Percentiles rank a stretch among this genome's conserved stretches.
Conservation (phyloP, 1,140 invertebrate species). For the Lordiphosa clarofinis region DNA sequence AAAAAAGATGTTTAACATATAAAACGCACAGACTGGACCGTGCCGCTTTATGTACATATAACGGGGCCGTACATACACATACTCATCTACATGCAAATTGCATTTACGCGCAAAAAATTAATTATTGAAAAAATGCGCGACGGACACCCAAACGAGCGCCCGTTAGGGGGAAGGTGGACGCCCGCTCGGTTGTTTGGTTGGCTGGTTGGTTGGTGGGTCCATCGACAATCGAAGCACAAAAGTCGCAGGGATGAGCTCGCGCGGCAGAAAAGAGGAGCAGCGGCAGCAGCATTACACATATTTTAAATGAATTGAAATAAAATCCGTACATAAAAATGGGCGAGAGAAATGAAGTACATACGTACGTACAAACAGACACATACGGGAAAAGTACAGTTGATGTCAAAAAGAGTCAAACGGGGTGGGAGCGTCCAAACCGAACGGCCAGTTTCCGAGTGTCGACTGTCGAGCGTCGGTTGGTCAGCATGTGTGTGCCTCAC, state of each 20-base stretch:
- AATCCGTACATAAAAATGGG: conserved; percentile 73
- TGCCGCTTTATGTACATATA: conserved; percentile 23
- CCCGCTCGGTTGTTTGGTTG: conserved; percentile 6
- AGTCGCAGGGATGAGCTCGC: conserved; percentile 54
- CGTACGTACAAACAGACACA: conserved; percentile 1
- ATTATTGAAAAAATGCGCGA: conserved; percentile 74
- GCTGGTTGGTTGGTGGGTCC: conserved; percentile 30
- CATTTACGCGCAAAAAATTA: conserved; percentile 77
- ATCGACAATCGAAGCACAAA: conserved; percentile 63
- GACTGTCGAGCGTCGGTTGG: conserved; percentile 26
- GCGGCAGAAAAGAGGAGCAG: conserved; percentile 11
- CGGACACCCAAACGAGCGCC: conserved; percentile 24
- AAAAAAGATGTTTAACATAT: conserved; percentile 26
- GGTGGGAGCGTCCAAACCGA: conserved; percentile 17
- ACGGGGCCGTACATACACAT: conserved; percentile 5
- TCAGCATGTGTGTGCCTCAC: conserved; percentile 37
- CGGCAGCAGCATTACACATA: conserved; percentile 60
- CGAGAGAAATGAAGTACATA: conserved; percentile 42
- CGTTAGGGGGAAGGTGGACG: not conserved
- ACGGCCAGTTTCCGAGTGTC: conserved; percentile 42
- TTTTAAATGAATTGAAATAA: conserved; percentile 77
- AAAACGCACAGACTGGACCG: conserved; percentile 2
- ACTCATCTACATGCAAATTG: conserved; percentile 69
- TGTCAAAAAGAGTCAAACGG: conserved; percentile 32
- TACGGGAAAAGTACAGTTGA: conserved; percentile 65